Conservation (phyloP, 2,888 invertebrate species). For the Chaetogeoica ovagalla region DNA sequence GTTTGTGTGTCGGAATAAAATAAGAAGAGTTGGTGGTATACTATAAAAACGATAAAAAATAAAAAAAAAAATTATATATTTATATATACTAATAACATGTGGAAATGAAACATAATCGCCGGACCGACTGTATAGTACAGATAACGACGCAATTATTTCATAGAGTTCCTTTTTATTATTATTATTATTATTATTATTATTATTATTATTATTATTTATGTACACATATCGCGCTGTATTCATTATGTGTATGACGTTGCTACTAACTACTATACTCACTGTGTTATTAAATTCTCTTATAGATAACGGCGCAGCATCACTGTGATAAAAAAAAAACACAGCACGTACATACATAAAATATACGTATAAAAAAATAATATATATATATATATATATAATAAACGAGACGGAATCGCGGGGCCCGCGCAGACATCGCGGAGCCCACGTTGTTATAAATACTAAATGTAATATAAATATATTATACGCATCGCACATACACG, state of each 20-base stretch:
- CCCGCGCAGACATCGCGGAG: conserved; percentile 30
- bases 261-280: background rate
- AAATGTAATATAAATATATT: background rate
- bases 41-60: background rate
- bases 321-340: background rate
- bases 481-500: background rate
- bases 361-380: too few species aligned
- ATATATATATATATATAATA: too few species aligned
- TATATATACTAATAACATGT: too few species aligned
- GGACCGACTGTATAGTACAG: background rate
- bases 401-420: background rate
- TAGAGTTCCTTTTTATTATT: background rate
- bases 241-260: too few species aligned
- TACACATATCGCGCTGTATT: background rate
- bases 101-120: background rate
- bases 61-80: background rate
- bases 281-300: too few species aligned
- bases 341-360: too few species aligned
- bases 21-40: background rate
- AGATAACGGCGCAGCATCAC: too few species aligned
- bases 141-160: conserved; percentile 21
- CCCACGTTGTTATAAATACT: background rate
- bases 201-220: too few species aligned
- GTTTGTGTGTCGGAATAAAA: background rate
- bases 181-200: too few species aligned